Evolutionary conservation across 2,113 vertebrate genomes (phyloP).

Genomic region (Fukomys damarensis): DNA sequence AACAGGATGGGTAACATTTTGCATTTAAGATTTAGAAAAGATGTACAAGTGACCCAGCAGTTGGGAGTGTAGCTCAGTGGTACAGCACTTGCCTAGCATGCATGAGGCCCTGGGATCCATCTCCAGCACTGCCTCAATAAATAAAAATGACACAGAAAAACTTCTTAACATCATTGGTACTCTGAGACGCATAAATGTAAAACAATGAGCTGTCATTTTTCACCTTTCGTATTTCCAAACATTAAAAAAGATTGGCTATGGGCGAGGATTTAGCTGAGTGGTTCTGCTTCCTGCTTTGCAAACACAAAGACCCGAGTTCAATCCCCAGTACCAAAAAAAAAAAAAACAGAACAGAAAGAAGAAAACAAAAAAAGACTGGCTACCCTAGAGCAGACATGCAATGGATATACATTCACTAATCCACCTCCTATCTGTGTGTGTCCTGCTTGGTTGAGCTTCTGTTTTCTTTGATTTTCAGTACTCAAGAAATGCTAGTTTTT

Average conservation of each 20-base stretch:
- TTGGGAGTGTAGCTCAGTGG: background rate
- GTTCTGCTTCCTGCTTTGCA: too few relatives aligned
- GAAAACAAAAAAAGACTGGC: too few relatives aligned
- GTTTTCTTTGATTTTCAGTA: background rate
- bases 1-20: background rate
- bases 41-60: background rate
- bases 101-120: background rate
- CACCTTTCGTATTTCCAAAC: background rate
- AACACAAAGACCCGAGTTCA: too few relatives aligned
- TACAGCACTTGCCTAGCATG: background rate
- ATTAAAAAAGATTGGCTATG: too few relatives aligned
- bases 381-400: background rate
- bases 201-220: background rate
- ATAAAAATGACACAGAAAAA: background rate
- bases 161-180: background rate
- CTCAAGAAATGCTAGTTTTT: background rate
- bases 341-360: too few relatives aligned
- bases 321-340: too few relatives aligned
- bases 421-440: background rate
- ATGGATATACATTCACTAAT: too few relatives aligned
- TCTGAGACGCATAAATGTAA: background rate
- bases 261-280: too few relatives aligned
- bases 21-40: conserved; percentile 14
- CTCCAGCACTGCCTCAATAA: background rate
- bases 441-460: background rate